Evolutionary conservation across 92 coral and sea anemone species (phyloP).

Genomic region (Pocillopora meandrina): DNA sequence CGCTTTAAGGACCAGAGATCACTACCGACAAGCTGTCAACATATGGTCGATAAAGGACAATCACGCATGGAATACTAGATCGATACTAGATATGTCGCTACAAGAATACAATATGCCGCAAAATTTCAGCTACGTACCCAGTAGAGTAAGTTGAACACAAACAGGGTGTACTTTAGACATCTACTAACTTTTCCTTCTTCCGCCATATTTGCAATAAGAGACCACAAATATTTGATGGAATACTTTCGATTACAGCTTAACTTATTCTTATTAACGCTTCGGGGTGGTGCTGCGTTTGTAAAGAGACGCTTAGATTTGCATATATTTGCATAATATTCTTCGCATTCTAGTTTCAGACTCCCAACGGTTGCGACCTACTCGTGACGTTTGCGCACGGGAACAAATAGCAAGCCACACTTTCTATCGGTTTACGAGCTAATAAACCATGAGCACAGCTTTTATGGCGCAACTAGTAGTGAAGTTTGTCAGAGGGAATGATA

Average conservation of each 20-base stretch:
- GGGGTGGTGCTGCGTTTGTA: conserved; percentile 19
- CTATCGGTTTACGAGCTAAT: too few species aligned
- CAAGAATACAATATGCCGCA: background rate
- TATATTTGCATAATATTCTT: conserved; percentile 5
- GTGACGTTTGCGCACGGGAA: background rate
- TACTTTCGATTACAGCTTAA: background rate
- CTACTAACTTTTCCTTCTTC: conserved; percentile 64
- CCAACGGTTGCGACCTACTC: background rate
- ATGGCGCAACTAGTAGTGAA: too few species aligned
- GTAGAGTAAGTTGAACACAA: conserved; percentile 86
- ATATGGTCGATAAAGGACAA: background rate
- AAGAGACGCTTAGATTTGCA: conserved; percentile 35
- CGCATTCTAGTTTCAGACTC: conserved; percentile 19
- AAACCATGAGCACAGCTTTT: too few species aligned
- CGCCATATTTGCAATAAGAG: conserved; percentile 13
- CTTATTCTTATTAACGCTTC: too few species aligned
- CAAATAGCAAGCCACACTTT: too few species aligned
- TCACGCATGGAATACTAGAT: background rate
- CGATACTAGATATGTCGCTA: background rate
- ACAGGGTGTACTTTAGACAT: conserved; percentile 77
- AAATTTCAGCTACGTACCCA: conserved; percentile 79
- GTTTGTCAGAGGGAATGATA: too few species aligned
- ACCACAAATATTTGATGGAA: conserved; percentile 10
- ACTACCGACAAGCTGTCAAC: too few species aligned
- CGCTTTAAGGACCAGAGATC: too few species aligned